Evolutionary conservation across 2,797 vertebrate genomes (phyloP).

Genomic region (Merluccius polli): DNA sequence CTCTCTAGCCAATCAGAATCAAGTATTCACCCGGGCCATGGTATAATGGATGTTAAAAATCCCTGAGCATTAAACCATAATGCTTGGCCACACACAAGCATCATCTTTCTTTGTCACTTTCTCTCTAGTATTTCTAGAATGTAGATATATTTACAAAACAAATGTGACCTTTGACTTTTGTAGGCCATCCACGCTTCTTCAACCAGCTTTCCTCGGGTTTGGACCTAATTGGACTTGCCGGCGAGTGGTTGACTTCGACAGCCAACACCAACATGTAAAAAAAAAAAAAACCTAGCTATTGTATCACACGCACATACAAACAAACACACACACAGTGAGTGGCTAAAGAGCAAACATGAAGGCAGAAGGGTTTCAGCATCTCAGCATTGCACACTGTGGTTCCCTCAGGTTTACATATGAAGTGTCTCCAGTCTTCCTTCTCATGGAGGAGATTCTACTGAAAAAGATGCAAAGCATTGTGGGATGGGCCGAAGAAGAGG

Average conservation of each 20-base stretch:
- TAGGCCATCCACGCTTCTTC: slow-evolving; percentile 65
- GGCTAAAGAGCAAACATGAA: background rate
- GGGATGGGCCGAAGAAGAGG: slow-evolving; percentile 62
- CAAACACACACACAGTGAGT: background rate
- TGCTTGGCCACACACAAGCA: no score
- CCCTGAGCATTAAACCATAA: background rate
- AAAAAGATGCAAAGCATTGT: slow-evolving; percentile 74
- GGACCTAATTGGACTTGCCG: slow-evolving; percentile 63
- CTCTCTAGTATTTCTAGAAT: background rate
- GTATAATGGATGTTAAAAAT: background rate
- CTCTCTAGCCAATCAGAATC: no score
- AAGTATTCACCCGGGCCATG: no score
- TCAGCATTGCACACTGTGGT: background rate
- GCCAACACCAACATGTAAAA: slow-evolving; percentile 70
- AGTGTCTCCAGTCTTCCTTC: slow-evolving; percentile 68
- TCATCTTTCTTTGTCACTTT: background rate
- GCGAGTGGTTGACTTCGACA: slow-evolving; percentile 70
- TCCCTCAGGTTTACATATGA: slow-evolving; percentile 72
- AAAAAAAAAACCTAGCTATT: slow-evolving; percentile 3
- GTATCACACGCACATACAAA: background rate
- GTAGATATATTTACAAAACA: background rate
- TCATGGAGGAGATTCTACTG: slow-evolving; percentile 71
- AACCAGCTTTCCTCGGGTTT: slow-evolving; percentile 72
- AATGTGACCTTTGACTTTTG: background rate
- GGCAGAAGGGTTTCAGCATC: background rate